A percentile compares a stretch with the other conserved stretches of the same genome.
Evolutionary conservation across 2,113 vertebrate species (phyloP).

Genomic region (Sorex araneus): DNA sequence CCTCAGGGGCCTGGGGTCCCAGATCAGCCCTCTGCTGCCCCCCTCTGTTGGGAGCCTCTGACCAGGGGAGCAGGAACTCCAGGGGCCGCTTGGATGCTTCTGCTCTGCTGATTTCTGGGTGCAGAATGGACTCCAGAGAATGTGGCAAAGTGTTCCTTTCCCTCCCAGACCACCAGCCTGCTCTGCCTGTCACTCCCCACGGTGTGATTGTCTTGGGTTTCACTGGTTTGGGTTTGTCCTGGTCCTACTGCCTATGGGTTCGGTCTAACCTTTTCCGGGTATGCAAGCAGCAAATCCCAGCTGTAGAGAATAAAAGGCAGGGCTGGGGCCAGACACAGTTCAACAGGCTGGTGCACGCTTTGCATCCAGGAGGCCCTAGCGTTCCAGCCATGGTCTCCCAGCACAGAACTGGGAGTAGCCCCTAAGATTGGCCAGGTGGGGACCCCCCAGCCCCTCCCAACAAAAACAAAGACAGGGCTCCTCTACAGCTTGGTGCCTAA

Average conservation of each 20-base stretch:
- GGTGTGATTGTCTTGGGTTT: not conserved
- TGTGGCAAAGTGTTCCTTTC: not conserved
- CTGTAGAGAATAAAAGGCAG: not conserved
- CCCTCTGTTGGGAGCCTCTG: conserved; percentile 77
- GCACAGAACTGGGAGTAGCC: too few relatives aligned
- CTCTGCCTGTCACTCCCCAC: not conserved
- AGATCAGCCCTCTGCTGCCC: conserved; percentile 80
- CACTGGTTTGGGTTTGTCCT: conserved; percentile 24
- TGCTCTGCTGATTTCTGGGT: not conserved
- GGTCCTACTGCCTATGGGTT: not conserved
- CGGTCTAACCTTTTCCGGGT: conserved; percentile 38
- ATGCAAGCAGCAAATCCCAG: conserved; percentile 21
- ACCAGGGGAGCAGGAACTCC: conserved; percentile 60
- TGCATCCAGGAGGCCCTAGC: too few relatives aligned
- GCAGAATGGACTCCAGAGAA: not conserved
- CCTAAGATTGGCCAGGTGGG: too few relatives aligned
- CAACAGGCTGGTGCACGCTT: too few relatives aligned
- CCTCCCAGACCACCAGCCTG: not conserved
- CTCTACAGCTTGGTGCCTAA: not conserved
- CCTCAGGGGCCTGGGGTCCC: conserved; percentile 32
- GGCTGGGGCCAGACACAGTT: not conserved
- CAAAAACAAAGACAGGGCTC: too few relatives aligned
- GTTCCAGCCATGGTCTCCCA: too few relatives aligned
- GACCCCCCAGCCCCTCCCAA: too few relatives aligned
- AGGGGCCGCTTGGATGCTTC: not conserved